Evolutionary conservation across 2,888 invertebrate species (phyloP).

Genomic region (Belgica antarctica): DNA sequence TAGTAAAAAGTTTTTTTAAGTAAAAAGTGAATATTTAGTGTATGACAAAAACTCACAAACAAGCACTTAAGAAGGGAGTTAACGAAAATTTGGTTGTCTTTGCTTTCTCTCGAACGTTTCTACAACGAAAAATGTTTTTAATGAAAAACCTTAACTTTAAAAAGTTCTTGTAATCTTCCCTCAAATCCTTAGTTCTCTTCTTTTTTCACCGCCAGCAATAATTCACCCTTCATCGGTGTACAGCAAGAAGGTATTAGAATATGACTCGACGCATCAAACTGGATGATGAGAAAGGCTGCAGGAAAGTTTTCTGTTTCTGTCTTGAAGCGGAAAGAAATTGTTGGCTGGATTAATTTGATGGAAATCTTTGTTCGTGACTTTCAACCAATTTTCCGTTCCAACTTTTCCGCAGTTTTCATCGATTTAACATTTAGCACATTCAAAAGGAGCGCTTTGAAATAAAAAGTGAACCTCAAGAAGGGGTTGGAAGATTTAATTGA

Average conservation of each 20-base stretch:
- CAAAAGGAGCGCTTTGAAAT: not conserved
- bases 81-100: too few species aligned
- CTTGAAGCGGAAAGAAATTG: not conserved
- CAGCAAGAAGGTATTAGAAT: not conserved
- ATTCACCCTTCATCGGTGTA: constrained; percentile 36
- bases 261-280: not conserved
- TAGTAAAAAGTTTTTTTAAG: too few species aligned
- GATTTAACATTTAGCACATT: constrained; percentile 38
- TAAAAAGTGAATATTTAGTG: too few species aligned
- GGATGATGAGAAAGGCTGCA: not conserved
- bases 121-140: not conserved
- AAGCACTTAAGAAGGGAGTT: too few species aligned
- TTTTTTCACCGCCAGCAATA: not conserved
- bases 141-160: not conserved
- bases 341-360: constrained; percentile 38
- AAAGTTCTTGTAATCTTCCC: not conserved
- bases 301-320: not conserved
- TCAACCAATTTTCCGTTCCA: not conserved
- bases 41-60: too few species aligned
- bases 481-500: constrained; percentile 5
- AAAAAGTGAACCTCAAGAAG: not conserved
- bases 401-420: constrained; percentile 27
- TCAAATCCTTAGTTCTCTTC: not conserved
- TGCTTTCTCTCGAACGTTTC: not conserved
- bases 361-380: constrained; percentile 37